Conservation (phyloP, 2,797 vertebrate species). For the Lepidocolaptes lacrymiger region DNA sequence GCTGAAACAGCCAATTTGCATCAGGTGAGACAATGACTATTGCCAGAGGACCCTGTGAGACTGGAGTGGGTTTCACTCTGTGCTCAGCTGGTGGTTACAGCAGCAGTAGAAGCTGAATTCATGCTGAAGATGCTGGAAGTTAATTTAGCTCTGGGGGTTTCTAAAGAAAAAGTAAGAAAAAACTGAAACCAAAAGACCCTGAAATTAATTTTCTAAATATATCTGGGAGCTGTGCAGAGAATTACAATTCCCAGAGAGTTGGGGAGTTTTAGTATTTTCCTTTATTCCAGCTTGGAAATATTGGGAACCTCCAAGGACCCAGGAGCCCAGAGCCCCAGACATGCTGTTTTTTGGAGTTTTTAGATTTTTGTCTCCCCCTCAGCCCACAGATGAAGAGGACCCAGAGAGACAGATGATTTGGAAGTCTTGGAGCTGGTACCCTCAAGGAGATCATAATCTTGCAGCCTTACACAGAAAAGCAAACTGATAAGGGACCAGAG, state of each 20-base stretch:
- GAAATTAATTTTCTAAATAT: constrained; percentile 63
- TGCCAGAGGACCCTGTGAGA: not conserved
- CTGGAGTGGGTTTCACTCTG: not conserved
- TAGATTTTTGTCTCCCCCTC: not conserved
- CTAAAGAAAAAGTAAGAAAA: not conserved
- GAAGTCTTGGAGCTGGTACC: not conserved
- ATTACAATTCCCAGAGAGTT: not conserved
- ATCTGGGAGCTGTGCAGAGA: not conserved
- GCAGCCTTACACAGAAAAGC: not conserved
- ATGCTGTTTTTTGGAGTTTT: fast-evolving
- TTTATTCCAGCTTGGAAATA: not conserved
- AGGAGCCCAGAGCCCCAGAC: not conserved
- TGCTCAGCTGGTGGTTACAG: not conserved
- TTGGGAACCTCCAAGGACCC: not conserved
- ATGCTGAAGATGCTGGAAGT: not conserved
- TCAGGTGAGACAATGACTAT: not conserved
- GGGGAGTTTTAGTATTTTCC: not conserved
- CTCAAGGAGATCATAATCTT: not conserved
- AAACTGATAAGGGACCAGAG: not conserved
- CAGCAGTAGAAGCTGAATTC: not conserved
- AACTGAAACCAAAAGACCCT: constrained; percentile 29
- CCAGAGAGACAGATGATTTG: not conserved
- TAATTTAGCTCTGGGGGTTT: constrained; percentile 12
- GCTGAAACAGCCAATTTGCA: not conserved
- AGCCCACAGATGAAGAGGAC: not conserved